Evolutionary conservation across 2,888 invertebrate species (phyloP), one percentile per base, ranked within the genome.

Genomic region (Drosophila vallismaia): DNA sequence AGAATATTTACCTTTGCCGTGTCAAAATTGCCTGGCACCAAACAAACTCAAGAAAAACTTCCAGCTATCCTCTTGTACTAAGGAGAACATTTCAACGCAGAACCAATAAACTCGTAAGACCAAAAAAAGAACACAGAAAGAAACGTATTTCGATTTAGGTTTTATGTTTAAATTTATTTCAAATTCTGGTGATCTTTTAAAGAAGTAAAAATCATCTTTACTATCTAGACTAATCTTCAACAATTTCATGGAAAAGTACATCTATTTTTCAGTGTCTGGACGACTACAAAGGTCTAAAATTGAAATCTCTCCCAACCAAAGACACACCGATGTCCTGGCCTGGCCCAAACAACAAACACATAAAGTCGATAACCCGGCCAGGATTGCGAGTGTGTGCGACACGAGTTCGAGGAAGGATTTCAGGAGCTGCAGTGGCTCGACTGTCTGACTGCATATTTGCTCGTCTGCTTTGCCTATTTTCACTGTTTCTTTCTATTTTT

Each of bases 321-420:
- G 81, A 80, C 74, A 77, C 78, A 76, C 72, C 75, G 54, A 73
- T 56, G 70, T 70, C 71, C 68, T 57, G 79, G 64, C 62, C 59
- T 10, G 36, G 36, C 36, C 71, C 86, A 64, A 87, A 87, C 82
- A 82, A 82, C 88, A 82, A 82, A 87, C 88, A 85, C 82, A 84
- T 86, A 82, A 82, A 82, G 88, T 82, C 82, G 82, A 82, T 82
- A 82, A 79, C 82, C 82, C 82, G 83, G 83, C 66, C 50, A 40
- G 74, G 57, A 54, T 81, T 80, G 78, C 56, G 38, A 52, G 49
- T 59, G 51, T 56, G 58, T 66, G 52, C 63, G 56, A 56, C 62
- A 63, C 71, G 72, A 68, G 64, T 66, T 59, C 28, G 45, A 59
- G 69, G 54, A 64, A 59, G 45, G 38, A 42, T 68, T 56, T 19